Conservation (phyloP, 35 echinoderm and acorn worm species). For the Nesometra sesokonis region DNA sequence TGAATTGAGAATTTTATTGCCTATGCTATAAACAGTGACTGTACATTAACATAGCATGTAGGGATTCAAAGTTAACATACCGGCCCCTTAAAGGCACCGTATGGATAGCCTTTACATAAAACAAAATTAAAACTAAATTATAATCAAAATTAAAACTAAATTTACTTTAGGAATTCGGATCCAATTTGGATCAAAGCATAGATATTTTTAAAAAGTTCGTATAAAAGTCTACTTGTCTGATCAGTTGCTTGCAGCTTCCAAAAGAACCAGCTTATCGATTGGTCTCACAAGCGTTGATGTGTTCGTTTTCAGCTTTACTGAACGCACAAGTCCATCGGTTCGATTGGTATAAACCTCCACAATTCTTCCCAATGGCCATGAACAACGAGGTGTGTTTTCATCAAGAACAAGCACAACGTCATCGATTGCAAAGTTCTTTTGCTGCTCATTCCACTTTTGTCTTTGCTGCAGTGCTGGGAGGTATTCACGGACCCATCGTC, state of each 20-base stretch:
- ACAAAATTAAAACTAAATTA: no score
- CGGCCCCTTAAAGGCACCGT: no score
- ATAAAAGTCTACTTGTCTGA: no score
- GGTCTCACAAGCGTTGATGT: neutral
- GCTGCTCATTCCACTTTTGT: conserved; percentile 1
- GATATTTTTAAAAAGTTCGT: no score
- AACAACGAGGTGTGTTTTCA: neutral
- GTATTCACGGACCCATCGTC: conserved; percentile 3
- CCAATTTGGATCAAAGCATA: no score
- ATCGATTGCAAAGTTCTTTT: conserved; percentile 8
- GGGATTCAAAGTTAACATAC: no score
- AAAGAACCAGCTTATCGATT: neutral
- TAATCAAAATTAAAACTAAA: no score
- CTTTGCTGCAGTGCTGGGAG: neutral
- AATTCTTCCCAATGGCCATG: conserved; percentile 7
- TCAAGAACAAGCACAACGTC: conserved; percentile 2
- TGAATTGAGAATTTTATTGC: no score
- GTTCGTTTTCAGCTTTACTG: neutral
- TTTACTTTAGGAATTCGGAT: no score
- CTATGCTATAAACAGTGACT: no score
- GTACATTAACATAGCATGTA: no score
- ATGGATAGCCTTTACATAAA: no score
- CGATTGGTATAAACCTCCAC: neutral
- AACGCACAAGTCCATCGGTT: neutral
- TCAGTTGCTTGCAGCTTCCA: neutral